phyloP scores from a whole-genome alignment of 1,140 invertebrate species.

The Tetramorium parvispinum region DNA sequence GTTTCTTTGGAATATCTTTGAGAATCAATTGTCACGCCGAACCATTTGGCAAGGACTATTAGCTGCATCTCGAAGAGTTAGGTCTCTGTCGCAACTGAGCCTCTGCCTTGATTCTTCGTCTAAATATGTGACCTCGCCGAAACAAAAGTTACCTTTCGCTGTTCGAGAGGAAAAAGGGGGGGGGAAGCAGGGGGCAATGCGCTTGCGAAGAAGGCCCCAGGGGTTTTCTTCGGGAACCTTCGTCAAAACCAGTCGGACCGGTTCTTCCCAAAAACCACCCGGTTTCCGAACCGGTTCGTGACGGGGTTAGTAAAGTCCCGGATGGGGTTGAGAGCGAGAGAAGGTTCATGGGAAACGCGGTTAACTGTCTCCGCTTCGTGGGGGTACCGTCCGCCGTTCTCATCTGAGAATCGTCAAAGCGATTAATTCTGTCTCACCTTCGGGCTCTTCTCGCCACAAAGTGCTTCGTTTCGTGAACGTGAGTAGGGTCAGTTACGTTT shows the following conservation, averaged over 20 bases:
- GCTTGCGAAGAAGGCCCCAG: conserved; percentile 48
- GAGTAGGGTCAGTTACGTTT: conserved; percentile 50
- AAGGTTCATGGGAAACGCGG: conserved; percentile 82
- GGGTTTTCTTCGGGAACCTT: conserved; percentile 59
- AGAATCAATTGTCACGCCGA: not conserved
- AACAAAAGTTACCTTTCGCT: conserved; percentile 79
- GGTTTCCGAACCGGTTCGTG: conserved; percentile 68
- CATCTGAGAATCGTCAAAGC: not conserved
- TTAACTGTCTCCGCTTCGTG: conserved; percentile 74
- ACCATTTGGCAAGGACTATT: not conserved
- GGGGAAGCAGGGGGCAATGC: conserved; percentile 32
- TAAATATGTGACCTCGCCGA: conserved; percentile 68
- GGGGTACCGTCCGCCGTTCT: conserved; percentile 13
- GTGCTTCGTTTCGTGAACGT: conserved; percentile 11
- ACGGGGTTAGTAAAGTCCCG: conserved; percentile 46
- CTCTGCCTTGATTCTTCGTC: conserved; percentile 37
- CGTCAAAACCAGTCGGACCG: conserved; percentile 78
- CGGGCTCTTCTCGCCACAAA: not conserved
- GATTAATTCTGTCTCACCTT: conserved; percentile 29
- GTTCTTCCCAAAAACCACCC: conserved; percentile 82
- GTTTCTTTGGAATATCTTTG: not conserved
- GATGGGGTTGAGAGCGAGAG: conserved; percentile 58
- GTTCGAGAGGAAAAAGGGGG: conserved; percentile 25
- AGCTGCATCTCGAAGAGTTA: not conserved
- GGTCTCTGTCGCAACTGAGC: conserved; percentile 1